Evolutionary conservation across 2,797 vertebrate genomes (phyloP), one percentile per base, ranked within the genome.

Genomic region (Xerus rutilus): DNA sequence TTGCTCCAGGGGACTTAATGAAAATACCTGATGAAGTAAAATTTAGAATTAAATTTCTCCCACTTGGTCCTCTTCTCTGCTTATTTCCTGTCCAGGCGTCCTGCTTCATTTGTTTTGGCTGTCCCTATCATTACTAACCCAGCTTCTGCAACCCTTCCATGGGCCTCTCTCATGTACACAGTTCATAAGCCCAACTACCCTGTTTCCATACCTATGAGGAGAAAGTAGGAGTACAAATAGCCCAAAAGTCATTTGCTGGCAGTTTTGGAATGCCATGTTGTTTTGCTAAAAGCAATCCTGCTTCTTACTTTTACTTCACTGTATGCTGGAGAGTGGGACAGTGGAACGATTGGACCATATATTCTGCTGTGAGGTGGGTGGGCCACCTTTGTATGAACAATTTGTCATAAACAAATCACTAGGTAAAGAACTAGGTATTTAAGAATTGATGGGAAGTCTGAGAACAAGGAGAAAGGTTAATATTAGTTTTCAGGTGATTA

Each of bases 171-270:
- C 43, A 49, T 20, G 30, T 3, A 88, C 49, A 81, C 23, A 78
- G 35, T 54, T 81, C 14, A 45, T 57, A 88, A 90, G 64, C 25
- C 25, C 62, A 57, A 25, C 28, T 47, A 32, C 70, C n/a, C 18
- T 91, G 14, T 82, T 89, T 91, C 39, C n/a, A 73, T 43, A 35
- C 39, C 64, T 78, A 2, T 74, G 45, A 39, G 28, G 52, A 17
- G 77, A 65, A 54, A 78, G 10, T 15, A 72, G n/a, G 15, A 91
- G 62, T 6, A 89, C 72, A 86, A 72, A 92, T 64, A 83, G 72
- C 39, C 21, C 20, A 76, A 93, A 73, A n/a, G 54, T 72, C 57
- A 59, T 64, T 81, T 96, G 30, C 70, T 93, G 93, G 89, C 81
- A 74, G 52, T 86, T 86, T 89, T 65, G 77, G 54, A 94, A 74